Percentiles rank a stretch among this genome's conserved stretches.
phyloP scores from a whole-genome alignment of 2,797 vertebrate genomes.

The Falco columbarius region DNA sequence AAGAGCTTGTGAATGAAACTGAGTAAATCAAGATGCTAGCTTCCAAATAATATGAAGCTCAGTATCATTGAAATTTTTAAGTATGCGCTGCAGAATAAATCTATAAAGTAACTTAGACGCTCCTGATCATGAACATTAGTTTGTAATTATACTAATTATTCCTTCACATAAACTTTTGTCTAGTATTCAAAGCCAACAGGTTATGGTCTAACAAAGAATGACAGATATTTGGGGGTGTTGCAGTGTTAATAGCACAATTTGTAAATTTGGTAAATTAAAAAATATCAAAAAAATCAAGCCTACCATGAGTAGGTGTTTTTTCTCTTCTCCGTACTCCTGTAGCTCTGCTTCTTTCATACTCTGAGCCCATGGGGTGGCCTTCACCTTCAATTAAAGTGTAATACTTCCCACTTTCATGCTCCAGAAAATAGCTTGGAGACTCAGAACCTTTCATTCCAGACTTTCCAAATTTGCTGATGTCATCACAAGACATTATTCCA shows the following conservation, averaged over 20 bases:
- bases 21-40: not conserved
- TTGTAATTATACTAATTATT: not conserved
- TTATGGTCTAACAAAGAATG: not conserved
- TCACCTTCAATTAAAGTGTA: constrained; percentile 90
- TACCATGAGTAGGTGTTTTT: constrained; percentile 91
- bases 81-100: not conserved
- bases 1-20: not conserved
- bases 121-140: not conserved
- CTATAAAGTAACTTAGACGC: not conserved
- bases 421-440: constrained; percentile 88
- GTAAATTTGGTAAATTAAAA: not conserved
- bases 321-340: constrained; percentile 87
- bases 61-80: not conserved
- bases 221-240: not conserved
- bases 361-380: constrained; percentile 76
- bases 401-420: constrained; percentile 89
- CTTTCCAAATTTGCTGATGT: constrained; percentile 89
- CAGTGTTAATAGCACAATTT: not conserved
- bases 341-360: constrained; percentile 85
- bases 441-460: constrained; percentile 87
- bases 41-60: not conserved
- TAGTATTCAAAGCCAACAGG: not conserved
- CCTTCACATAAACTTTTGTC: not conserved
- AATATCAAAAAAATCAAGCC: not conserved
- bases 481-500: constrained; percentile 89